Evolutionary conservation across 2,888 invertebrate species (phyloP).

Genomic region (Salticus scenicus): DNA sequence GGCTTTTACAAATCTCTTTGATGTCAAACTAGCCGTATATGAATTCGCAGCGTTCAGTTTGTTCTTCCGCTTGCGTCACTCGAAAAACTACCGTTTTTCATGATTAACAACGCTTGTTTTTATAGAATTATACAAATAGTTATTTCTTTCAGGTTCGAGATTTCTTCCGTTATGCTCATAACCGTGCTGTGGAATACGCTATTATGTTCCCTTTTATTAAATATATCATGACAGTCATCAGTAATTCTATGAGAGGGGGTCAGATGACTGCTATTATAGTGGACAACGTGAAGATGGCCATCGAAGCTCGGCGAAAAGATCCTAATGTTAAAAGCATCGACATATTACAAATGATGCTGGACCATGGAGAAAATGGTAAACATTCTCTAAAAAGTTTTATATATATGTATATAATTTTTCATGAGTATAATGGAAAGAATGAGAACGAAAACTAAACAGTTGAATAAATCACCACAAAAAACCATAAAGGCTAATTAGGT

Average conservation of each 20-base stretch:
- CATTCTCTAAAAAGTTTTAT: background rate
- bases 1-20: too few relatives aligned
- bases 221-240: constrained; percentile 71
- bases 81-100: too few relatives aligned
- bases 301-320: constrained; percentile 72
- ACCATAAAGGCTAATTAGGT: too few relatives aligned
- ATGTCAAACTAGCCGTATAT: too few relatives aligned
- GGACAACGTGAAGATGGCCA: constrained; percentile 73
- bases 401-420: too few relatives aligned
- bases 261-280: constrained; percentile 74
- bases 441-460: too few relatives aligned
- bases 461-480: too few relatives aligned
- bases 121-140: too few relatives aligned
- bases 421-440: too few relatives aligned
- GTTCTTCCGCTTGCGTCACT: too few relatives aligned
- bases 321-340: constrained; percentile 73
- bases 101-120: too few relatives aligned
- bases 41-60: too few relatives aligned
- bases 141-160: constrained; percentile 68
- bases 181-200: constrained; percentile 73
- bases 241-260: constrained; percentile 73
- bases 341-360: constrained; percentile 77
- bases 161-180: constrained; percentile 74
- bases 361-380: constrained; percentile 72
- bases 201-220: constrained; percentile 74